These are phyloP conservation scores for Epinephelus coioides DNA, from an alignment of 2,797 vertebrate genomes.

Conservation along the genomic window DNA sequence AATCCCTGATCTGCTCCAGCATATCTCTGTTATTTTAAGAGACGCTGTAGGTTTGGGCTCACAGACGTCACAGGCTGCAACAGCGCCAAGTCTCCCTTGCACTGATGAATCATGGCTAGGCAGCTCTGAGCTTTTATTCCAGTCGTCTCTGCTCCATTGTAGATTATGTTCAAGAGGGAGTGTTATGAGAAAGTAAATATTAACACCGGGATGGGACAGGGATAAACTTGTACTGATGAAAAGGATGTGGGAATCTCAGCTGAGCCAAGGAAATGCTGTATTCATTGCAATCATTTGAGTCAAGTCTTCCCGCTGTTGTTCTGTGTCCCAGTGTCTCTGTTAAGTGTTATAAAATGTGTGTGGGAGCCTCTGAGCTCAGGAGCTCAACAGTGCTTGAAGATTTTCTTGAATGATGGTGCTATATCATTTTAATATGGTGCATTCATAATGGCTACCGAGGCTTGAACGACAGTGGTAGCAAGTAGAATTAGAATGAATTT, in stretches of 20 bases:
- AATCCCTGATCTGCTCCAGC: slow-evolving; percentile 13
- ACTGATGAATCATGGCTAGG: slow-evolving; percentile 56
- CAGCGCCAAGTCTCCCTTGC: slow-evolving; percentile 47
- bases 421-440: background rate
- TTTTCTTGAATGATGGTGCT: slow-evolving; percentile 1
- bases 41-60: slow-evolving; percentile 53
- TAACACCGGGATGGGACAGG: slow-evolving; percentile 4
- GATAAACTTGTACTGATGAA: slow-evolving; percentile 3
- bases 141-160: slow-evolving; percentile 36
- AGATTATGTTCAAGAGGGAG: slow-evolving; percentile 2
- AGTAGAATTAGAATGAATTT: background rate
- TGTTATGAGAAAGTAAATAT: slow-evolving; percentile 29
- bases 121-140: slow-evolving; percentile 47
- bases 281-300: background rate
- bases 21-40: slow-evolving; percentile 62
- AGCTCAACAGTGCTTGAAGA: background rate
- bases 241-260: background rate
- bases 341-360: background rate
- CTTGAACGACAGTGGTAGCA: background rate
- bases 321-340: background rate
- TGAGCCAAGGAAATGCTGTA: slow-evolving; percentile 2
- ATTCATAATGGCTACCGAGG: background rate
- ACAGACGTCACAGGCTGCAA: slow-evolving; percentile 53
- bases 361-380: background rate
- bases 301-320: background rate